phyloP scores from a whole-genome alignment of 2,888 invertebrate species.

The Thelaira solivaga region DNA sequence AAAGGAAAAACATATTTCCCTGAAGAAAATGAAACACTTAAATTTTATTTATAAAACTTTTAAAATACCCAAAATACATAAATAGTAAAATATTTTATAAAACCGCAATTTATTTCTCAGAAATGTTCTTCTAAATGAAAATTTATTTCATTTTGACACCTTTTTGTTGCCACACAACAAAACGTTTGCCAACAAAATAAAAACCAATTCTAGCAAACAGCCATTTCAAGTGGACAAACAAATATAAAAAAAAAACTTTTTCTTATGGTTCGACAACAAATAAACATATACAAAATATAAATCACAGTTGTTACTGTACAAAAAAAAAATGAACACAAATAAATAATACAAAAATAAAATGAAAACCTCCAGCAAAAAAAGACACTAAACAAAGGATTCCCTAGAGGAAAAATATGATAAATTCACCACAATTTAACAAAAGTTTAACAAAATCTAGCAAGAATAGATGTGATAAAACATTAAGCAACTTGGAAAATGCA shows the following conservation, averaged over 20 bases:
- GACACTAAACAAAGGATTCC: slow-evolving; percentile 4
- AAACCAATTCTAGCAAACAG: slow-evolving; percentile 1
- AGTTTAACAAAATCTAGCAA: background rate
- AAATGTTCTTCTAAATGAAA: slow-evolving; percentile 28
- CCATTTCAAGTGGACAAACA: slow-evolving; percentile 40
- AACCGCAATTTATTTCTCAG: slow-evolving; percentile 30
- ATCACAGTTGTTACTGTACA: slow-evolving; percentile 25
- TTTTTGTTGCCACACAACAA: slow-evolving; percentile 15
- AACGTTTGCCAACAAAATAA: slow-evolving; percentile 15
- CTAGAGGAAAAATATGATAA: slow-evolving; percentile 13
- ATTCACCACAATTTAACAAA: slow-evolving; percentile 26
- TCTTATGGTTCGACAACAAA: background rate
- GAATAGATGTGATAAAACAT: background rate
- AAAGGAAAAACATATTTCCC: background rate
- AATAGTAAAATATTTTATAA: slow-evolving; percentile 1
- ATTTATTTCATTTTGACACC: slow-evolving; percentile 47
- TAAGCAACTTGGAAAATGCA: slow-evolving; percentile 27
- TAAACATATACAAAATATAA: slow-evolving; percentile 22
- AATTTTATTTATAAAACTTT: slow-evolving; percentile 33
- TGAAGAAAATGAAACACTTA: background rate
- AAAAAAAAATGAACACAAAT: slow-evolving; percentile 1
- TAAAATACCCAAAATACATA: background rate
- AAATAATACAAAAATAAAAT: slow-evolving; percentile 26
- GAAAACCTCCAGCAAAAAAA: slow-evolving; percentile 3
- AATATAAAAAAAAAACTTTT: slow-evolving; percentile 18